phyloP scores from a whole-genome alignment of 1,140 invertebrate genomes.

The Platorchestia sp. region DNA sequence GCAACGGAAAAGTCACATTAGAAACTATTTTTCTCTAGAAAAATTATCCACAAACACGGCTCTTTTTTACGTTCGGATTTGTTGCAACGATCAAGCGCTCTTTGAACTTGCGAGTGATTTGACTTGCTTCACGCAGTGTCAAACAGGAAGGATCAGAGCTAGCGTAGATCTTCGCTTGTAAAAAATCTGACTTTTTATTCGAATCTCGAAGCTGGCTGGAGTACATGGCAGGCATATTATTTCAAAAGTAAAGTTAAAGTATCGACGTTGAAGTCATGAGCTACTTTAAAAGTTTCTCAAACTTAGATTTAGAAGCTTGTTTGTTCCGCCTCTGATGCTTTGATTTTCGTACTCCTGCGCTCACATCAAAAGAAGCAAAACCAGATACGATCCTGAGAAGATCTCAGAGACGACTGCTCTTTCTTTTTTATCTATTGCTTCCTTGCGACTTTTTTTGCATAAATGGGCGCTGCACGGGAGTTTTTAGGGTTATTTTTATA shows the following conservation, averaged over 20 bases:
- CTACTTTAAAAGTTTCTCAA: neutral
- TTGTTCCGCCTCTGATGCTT: neutral
- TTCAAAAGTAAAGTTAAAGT: neutral
- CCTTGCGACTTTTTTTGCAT: neutral
- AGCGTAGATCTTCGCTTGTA: neutral
- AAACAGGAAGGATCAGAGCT: neutral
- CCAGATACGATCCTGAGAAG: neutral
- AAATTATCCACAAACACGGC: neutral
- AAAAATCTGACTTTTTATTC: neutral
- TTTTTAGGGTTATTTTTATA: neutral
- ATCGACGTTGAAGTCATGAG: neutral
- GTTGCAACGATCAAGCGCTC: neutral
- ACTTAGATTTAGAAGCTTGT: slow-evolving; percentile 11
- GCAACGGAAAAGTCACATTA: neutral
- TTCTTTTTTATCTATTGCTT: neutral
- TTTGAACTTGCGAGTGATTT: neutral
- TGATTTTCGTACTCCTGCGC: neutral
- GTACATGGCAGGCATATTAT: neutral
- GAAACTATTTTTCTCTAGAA: neutral
- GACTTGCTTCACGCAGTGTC: neutral
- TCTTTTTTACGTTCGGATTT: neutral
- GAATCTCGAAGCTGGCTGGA: neutral
- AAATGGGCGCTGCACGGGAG: neutral
- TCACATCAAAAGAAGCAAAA: neutral
- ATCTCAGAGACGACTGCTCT: neutral